Conservation (phyloP, 2,797 vertebrate genomes). For the Sebastes jordani region DNA sequence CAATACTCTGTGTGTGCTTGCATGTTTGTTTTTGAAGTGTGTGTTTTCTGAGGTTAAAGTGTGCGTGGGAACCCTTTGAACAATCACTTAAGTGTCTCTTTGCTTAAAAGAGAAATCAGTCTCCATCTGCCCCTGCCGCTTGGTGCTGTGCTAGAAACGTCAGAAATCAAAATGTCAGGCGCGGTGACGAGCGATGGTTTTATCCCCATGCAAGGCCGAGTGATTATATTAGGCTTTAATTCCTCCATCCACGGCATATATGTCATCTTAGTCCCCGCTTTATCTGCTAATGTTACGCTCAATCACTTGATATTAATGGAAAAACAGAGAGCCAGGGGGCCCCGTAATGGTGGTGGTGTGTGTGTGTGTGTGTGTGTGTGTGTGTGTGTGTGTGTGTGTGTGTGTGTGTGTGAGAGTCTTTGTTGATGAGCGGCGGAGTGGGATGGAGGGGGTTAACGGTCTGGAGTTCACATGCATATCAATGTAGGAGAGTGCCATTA, state of each 20-base stretch:
- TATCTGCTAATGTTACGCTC: slow-evolving; percentile 83
- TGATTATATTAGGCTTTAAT: slow-evolving; percentile 81
- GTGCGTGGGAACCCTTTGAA: slow-evolving; percentile 47
- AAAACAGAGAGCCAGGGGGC: slow-evolving; percentile 62
- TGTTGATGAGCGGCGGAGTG: slow-evolving; percentile 41
- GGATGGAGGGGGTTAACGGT: slow-evolving; percentile 50
- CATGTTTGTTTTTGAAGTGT: slow-evolving; percentile 45
- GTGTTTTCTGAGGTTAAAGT: slow-evolving; percentile 18
- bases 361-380: background rate
- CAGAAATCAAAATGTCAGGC: slow-evolving; percentile 68
- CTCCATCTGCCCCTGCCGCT: slow-evolving; percentile 43
- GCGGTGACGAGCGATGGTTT: slow-evolving; percentile 44
- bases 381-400: background rate
- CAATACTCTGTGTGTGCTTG: slow-evolving; percentile 42
- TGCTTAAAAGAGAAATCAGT: slow-evolving; percentile 67
- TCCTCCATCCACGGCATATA: slow-evolving; percentile 72
- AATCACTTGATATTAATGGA: slow-evolving; percentile 83
- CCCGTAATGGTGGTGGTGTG: slow-evolving; percentile 38
- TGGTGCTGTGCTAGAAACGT: slow-evolving; percentile 49
- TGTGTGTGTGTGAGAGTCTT: slow-evolving; percentile 10
- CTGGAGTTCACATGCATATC: slow-evolving; percentile 72
- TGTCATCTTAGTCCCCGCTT: slow-evolving; percentile 79
- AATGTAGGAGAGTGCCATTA: slow-evolving; percentile 71
- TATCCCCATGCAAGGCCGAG: slow-evolving; percentile 51
- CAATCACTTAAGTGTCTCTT: slow-evolving; percentile 65